Evolutionary conservation across 2,113 vertebrate genomes (phyloP), one percentile per base, ranked within the genome.

Genomic region (Ptychochromis oligacanthus): DNA sequence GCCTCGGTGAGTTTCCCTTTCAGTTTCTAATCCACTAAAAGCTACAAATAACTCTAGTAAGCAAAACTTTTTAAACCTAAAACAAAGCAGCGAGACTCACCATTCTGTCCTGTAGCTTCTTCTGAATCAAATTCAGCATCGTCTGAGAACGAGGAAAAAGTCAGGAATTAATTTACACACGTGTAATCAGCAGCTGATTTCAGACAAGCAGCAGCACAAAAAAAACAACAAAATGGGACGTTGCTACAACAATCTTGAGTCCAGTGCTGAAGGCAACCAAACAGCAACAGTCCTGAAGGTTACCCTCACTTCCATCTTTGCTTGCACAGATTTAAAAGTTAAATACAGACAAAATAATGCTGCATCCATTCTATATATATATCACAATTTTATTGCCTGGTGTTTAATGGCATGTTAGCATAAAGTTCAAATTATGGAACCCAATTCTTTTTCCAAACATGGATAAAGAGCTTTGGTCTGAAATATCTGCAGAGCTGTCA

Each of bases 111-210:
- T 96, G 95, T 24, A 99, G 54, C 88, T 98, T 99, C 95, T 99
- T 99, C 95, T 99, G 98, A 85, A 99, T 99, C 92, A 99, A 87
- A 91, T 98, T 99, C 79, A 99, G 90, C 98, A 99, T 99, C 8
- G 98, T 99, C 98, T 99, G 92, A 76, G 4, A 85, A 80, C 3
- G 82, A 86, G 15, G 75, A 61, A 74, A 58, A 31, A 34, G 26
- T 70, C 17, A 67, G 22, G 64, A 67, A 67, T 28, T 22, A 46
- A 49, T 67, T 46, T 18, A 67, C 40, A 67, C 22, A 17, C 52
- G 46, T 14, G 49, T 34, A 52, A 72, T 14, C 65, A 52, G 11
- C 46, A 72, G 52, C 49, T 56, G 18, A 72, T 72, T 31, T 72
- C 67, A n/a, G 26, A 52, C 46, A n/a, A 28, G 28, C 40, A 43